These are phyloP conservation scores for Tholera decimalis DNA, from an alignment of 2,888 invertebrate species.

Conservation along the genomic window DNA sequence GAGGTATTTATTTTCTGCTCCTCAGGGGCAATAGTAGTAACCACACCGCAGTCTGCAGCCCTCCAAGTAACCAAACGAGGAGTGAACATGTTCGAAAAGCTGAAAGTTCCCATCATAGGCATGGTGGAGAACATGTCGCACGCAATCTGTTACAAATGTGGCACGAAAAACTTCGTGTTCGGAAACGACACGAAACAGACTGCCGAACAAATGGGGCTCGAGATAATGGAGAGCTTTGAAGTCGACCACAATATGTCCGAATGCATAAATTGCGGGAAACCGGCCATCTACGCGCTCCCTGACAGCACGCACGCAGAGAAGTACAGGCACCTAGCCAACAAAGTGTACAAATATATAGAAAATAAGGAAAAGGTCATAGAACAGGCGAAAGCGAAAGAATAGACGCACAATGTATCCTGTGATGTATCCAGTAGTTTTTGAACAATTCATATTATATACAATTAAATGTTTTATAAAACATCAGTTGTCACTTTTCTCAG, in stretches of 20 bases:
- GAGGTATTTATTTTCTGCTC: not conserved
- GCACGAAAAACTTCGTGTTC: conserved; percentile 94
- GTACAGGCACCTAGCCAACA: conserved; percentile 85
- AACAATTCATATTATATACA: conserved; percentile 63
- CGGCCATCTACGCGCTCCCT: conserved; percentile 93
- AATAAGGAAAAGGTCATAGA: conserved; percentile 81
- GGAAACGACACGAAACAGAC: conserved; percentile 92
- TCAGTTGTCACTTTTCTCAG: conserved; percentile 56
- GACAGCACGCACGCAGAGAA: conserved; percentile 89
- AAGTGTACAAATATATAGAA: conserved; percentile 86
- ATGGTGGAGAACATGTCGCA: conserved; percentile 97
- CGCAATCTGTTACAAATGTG: conserved; percentile 95
- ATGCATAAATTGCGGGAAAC: conserved; percentile 94
- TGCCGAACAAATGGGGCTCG: conserved; percentile 92
- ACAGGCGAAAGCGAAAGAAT: conserved; percentile 76
- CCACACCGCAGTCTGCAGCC: conserved; percentile 97
- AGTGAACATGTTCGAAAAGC: conserved; percentile 96
- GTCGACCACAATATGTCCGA: conserved; percentile 93
- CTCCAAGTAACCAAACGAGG: conserved; percentile 96
- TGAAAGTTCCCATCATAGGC: conserved; percentile 96
- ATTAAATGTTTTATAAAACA: conserved; percentile 77
- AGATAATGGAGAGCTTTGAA: conserved; percentile 94
- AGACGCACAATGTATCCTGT: conserved; percentile 62
- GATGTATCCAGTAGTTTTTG: conserved; percentile 67
- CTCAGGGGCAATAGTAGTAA: conserved; percentile 96